A percentile compares a stretch with the other conserved stretches of the same genome.
These are phyloP conservation scores for Hoplias malabaricus DNA, from an alignment of 2,113 vertebrate species.

Conservation along the genomic window DNA sequence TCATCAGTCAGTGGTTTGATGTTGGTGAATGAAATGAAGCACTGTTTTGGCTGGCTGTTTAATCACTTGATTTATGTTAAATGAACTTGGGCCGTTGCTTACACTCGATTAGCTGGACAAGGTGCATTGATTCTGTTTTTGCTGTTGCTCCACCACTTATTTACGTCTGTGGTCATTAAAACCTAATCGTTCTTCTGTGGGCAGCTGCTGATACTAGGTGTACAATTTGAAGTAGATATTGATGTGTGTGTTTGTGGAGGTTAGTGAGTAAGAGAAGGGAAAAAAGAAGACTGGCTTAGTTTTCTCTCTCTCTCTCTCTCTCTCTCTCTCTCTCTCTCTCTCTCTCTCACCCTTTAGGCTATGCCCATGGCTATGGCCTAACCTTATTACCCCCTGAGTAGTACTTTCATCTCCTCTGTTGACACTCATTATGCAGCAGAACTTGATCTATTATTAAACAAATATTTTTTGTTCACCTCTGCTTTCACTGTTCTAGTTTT, in stretches of 20 bases:
- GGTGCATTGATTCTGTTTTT: not conserved
- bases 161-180: not conserved
- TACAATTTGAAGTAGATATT: not conserved
- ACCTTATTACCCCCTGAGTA: constrained; percentile 12
- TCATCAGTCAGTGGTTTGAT: not conserved
- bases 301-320: not conserved
- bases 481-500: not conserved
- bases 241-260: not conserved
- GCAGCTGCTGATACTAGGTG: not conserved
- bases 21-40: not conserved
- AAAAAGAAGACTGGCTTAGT: not conserved
- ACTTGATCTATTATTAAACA: constrained; percentile 34
- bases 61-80: constrained; percentile 11
- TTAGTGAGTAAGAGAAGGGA: constrained; percentile 10
- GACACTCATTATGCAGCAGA: constrained; percentile 23
- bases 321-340: not conserved
- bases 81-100: not conserved
- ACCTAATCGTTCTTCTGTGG: not conserved
- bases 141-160: not conserved
- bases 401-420: constrained; percentile 35
- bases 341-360: constrained; percentile 21
- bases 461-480: not conserved
- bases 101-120: not conserved
- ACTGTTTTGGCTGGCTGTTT: not conserved
- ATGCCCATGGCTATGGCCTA: constrained; percentile 36